phyloP scores from a whole-genome alignment of 1,140 invertebrate species.

The Monochamus saltuarius region DNA sequence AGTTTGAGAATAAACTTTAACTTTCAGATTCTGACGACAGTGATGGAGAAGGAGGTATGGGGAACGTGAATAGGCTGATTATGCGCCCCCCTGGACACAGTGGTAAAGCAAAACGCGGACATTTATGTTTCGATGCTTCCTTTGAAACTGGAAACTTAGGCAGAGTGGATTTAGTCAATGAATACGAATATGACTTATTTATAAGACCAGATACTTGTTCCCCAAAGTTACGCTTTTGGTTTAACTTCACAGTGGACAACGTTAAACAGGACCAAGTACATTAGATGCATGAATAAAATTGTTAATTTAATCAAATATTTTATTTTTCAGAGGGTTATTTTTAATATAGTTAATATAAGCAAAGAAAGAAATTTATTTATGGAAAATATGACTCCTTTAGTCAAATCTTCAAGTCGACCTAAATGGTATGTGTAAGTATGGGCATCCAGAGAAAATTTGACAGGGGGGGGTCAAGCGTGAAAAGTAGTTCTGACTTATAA shows the following conservation, averaged over 20 bases:
- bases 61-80: constrained; percentile 92
- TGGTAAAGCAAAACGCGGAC: constrained; percentile 90
- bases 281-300: background rate
- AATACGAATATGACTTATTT: constrained; percentile 95
- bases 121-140: constrained; percentile 95
- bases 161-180: constrained; percentile 88
- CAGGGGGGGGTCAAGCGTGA: too few relatives aligned
- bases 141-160: constrained; percentile 98
- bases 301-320: constrained; percentile 5
- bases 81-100: constrained; percentile 90
- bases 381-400: constrained; percentile 88
- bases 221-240: constrained; percentile 91
- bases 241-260: constrained; percentile 98
- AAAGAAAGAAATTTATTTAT: constrained; percentile 88
- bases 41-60: constrained; percentile 89
- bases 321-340: constrained; percentile 82
- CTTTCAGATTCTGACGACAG: constrained; percentile 89
- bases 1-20: background rate
- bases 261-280: constrained; percentile 84
- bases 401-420: constrained; percentile 85
- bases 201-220: constrained; percentile 95
- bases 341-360: constrained; percentile 96
- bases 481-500: too few relatives aligned
- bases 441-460: too few relatives aligned
- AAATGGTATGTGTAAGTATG: constrained; percentile 87